Evolutionary conservation across 92 coral and sea anemone genomes (phyloP), one percentile per base, ranked within the genome.

Genomic region (Epizoanthus rinbou): DNA sequence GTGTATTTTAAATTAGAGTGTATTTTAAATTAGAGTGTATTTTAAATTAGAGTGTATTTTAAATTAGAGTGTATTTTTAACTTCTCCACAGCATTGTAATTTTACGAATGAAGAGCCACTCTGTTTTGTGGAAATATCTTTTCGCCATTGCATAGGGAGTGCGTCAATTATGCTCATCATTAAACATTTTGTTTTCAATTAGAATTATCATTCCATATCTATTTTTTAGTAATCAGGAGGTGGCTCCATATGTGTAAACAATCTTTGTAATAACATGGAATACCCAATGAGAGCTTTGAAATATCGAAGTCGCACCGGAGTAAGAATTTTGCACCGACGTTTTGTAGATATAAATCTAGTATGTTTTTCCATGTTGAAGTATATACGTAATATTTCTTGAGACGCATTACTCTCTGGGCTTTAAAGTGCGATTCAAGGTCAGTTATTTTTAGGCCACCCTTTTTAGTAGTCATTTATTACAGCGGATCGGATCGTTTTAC

Each of bases 101-200:
- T n/a, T n/a, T n/a, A n/a, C n/a, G n/a, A n/a, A n/a, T n/a, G n/a
- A n/a, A n/a, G n/a, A n/a, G n/a, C n/a, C n/a, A n/a, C n/a, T n/a
- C n/a, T n/a, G n/a, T n/a, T n/a, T n/a, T n/a, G n/a, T n/a, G n/a
- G n/a, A n/a, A n/a, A n/a, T n/a, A n/a, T 28, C 31, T 28, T 28
- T 0, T 28, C 31, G 31, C 31, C 31, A 28, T 28, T 28, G 31
- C 31, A 28, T 28, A 28, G 31, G 31, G 31, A 28, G 31, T 28
- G 31, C 31, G 0, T 28, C 31, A 28, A 28, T 28, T 28, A 28
- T 28, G 31, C 31, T 28, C 31, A 28, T 28, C 31, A 28, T 28
- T 28, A 31, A 63, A 25, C 8, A 14, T 37, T 62, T 82, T 28
- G 75, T 43, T 82, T 71, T 82, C 66, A 6, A 82, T 35, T 41